Base-by-base conservation (phyloP, 2,888 invertebrate genomes). In the Sericinus montela region DNA sequence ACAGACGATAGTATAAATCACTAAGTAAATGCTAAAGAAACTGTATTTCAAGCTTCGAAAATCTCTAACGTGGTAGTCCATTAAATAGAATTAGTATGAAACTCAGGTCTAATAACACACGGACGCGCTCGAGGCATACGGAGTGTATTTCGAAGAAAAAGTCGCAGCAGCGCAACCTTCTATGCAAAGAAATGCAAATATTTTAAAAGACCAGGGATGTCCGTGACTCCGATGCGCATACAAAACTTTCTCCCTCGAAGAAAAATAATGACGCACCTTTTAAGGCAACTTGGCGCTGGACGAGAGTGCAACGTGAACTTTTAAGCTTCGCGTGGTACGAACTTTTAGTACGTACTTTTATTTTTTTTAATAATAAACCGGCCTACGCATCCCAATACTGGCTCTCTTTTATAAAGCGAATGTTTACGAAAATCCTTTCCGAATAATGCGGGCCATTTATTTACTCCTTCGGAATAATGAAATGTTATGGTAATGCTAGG, bases 111-210 rank as follows among this genome's bases (percentile, higher is more conserved):
- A 52, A 57, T 44, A 51, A 54, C 46, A 53, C 29, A 47, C 43
- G 28, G 44, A 28, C 45, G 43, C 41, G 53, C 56, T 51, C 60
- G 56, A 53, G 53, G 56, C 55, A 58, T 56, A 56, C 61, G 58
- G 68, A 60, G 67, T 63, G 70, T 67, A 62, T 60, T 56, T 59
- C 57, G 52, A 62, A 58, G 69, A 74, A 70, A 67, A 61, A 60
- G 56, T 63, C 60, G 45, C 65, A 68, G 63, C 65, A 60, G 56
- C 63, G 32, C 37, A 38, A 61, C 60, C 58, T 54, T 62, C 65
- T 72, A 68, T 73, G 73, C 69, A 72, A 72, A 75, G 75, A 75
- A 80, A 85, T 81, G 79, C 80, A 80, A 83, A 80, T 80, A 76
- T 75, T 80, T n/a, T 77, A 77, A 81, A 74, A 75, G 78, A 70